These are phyloP conservation scores for Morelia viridis DNA, from an alignment of 2,797 vertebrate species.

Conservation along the genomic window DNA sequence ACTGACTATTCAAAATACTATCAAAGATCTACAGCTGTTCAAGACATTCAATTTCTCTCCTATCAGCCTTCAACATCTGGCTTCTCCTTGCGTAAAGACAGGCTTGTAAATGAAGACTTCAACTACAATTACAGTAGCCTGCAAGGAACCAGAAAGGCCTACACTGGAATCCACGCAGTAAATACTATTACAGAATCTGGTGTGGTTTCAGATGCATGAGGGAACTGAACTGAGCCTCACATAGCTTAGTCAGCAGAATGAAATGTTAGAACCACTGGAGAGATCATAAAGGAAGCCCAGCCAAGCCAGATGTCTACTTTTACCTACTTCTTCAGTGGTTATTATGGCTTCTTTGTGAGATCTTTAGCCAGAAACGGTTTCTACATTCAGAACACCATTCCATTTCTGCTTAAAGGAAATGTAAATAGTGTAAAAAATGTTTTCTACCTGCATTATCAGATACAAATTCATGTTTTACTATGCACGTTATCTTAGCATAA, in stretches of 20 bases:
- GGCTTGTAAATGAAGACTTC: no score
- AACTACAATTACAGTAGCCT: no score
- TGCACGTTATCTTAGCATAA: neutral
- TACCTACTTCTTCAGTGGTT: neutral
- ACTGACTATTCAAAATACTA: no score
- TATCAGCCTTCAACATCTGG: no score
- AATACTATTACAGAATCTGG: neutral
- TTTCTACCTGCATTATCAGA: neutral
- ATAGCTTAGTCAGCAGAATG: neutral
- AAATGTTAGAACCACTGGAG: neutral
- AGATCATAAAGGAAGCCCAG: neutral
- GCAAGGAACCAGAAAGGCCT: neutral
- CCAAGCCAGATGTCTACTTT: neutral
- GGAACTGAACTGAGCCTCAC: neutral
- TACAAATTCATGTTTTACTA: neutral
- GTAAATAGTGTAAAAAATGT: neutral
- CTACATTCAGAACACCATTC: neutral
- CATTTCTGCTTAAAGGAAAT: neutral
- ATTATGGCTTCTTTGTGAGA: neutral
- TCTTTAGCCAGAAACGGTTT: neutral
- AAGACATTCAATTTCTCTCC: no score
- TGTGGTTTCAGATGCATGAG: neutral
- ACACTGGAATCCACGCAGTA: neutral
- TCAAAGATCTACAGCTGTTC: no score
- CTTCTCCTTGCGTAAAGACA: no score